Evolutionary conservation across 2,113 vertebrate genomes (phyloP), one percentile per base, ranked within the genome.

Genomic region (Gambusia affinis): DNA sequence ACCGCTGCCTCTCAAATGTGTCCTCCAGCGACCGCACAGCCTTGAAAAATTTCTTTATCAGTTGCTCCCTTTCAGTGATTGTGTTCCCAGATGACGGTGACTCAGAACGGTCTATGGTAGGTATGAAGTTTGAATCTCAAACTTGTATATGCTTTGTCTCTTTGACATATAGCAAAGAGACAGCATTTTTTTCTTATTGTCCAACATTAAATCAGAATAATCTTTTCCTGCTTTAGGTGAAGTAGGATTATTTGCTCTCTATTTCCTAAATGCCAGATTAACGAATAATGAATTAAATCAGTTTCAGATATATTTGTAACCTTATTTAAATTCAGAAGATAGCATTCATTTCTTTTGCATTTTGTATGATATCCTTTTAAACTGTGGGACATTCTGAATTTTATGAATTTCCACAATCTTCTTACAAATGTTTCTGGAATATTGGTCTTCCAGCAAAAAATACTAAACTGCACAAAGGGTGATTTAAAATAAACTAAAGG

Each of bases 111-210:
- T 65, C 71, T 64, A 22, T n/a, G 74, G 85, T 89, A 80, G 85
- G 85, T 89, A 84, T 54, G 67, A 67, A 47, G 69, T 84, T 77
- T 57, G 15, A 76, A 79, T 29, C 66, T 64, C 63, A 42, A 3
- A 0, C 78, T 77, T 39, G 60, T 86, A 81, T 77, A 11, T 37
- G 35, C 35, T 37, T 12, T 37, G 35, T 37, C 35, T 37, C 10
- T 3, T 11, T 37, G 35, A 37, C 35, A 10, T 11, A 37, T 11
- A 37, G 35, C 35, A 57, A 57, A 57, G 7, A 7, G 22, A 57
- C 24, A 11, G 24, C 22, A 8, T 57, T n/a, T n/a, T n/a, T n/a
- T 8, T 57, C 22, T 57, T 57, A 10, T 8, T 11, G 51, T 19
- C 44, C 17, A 17, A 47, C 4, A 47, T 47, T 47, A 57, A 24